Conservation (phyloP, 2,888 invertebrate species). For the Amblyjoppa fuscipennis region DNA sequence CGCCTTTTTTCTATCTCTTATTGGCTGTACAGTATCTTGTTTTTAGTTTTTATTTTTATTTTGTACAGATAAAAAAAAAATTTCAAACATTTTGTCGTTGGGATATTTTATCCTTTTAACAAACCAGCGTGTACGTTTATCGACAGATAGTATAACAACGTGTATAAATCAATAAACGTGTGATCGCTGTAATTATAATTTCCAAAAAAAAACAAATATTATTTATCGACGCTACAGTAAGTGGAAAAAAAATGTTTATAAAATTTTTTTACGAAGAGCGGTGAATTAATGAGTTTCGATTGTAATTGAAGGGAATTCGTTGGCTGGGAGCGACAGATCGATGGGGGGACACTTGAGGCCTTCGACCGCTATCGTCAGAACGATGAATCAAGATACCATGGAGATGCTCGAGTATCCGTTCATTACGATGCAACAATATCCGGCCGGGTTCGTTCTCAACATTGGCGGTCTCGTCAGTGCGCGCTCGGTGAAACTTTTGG, state of each 20-base stretch:
- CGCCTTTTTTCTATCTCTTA: too few relatives aligned
- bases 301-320: slow-evolving; percentile 89
- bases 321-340: slow-evolving; percentile 89
- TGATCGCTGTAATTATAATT: neutral
- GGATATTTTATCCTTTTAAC: too few relatives aligned
- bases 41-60: too few relatives aligned
- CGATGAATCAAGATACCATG: slow-evolving; percentile 91
- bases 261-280: too few relatives aligned
- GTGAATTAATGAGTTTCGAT: slow-evolving; percentile 21
- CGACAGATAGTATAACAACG: neutral
- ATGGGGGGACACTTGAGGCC: slow-evolving; percentile 87
- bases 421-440: slow-evolving; percentile 96
- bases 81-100: too few relatives aligned
- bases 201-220: neutral
- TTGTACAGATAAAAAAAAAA: too few relatives aligned
- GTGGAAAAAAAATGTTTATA: neutral
- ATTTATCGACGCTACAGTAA: slow-evolving; percentile 13
- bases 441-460: slow-evolving; percentile 94
- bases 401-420: slow-evolving; percentile 98
- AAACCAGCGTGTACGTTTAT: neutral
- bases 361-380: slow-evolving; percentile 87
- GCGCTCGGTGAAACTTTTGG: slow-evolving; percentile 93
- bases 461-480: slow-evolving; percentile 95
- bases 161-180: slow-evolving; percentile 2
- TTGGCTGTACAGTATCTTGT: too few relatives aligned